Conservation (phyloP, 2,797 vertebrate genomes). For the Falco rusticolus region DNA sequence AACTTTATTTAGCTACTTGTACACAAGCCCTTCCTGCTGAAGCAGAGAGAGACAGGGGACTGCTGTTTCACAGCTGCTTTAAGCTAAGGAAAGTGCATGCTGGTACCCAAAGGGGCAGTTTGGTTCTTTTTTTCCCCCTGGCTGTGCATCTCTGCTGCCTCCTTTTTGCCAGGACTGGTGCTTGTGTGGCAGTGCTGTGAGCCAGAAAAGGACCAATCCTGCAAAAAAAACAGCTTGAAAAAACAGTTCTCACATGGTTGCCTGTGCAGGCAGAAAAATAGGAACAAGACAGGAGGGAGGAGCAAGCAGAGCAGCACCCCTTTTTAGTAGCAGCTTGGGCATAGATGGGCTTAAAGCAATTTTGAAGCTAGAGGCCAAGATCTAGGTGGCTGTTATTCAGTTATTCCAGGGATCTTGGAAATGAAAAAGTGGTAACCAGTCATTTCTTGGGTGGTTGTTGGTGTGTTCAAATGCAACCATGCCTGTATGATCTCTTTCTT, state of each 20-base stretch:
- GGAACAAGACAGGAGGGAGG: not conserved
- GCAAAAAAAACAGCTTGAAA: not conserved
- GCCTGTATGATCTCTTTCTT: not conserved
- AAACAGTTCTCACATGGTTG: not conserved
- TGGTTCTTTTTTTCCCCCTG: not conserved
- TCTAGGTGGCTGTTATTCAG: not conserved
- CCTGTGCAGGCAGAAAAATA: not conserved
- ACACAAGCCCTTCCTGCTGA: not conserved
- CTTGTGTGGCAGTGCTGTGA: not conserved
- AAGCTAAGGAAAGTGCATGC: not conserved
- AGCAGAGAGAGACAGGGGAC: not conserved
- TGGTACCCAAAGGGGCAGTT: not conserved
- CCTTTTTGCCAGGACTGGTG: not conserved
- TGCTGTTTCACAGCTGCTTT: slow-evolving; percentile 12
- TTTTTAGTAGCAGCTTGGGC: not conserved
- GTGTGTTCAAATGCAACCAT: not conserved
- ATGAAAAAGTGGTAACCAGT: not conserved
- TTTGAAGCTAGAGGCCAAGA: not conserved
- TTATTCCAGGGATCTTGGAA: not conserved
- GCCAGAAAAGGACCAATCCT: not conserved
- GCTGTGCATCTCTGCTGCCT: not conserved
- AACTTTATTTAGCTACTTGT: not conserved
- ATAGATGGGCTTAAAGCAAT: not conserved
- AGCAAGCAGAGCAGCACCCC: not conserved
- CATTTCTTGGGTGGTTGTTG: not conserved